Evolutionary conservation across 2,888 invertebrate genomes (phyloP).

Genomic region (Mesopsocus fuscifrons): DNA sequence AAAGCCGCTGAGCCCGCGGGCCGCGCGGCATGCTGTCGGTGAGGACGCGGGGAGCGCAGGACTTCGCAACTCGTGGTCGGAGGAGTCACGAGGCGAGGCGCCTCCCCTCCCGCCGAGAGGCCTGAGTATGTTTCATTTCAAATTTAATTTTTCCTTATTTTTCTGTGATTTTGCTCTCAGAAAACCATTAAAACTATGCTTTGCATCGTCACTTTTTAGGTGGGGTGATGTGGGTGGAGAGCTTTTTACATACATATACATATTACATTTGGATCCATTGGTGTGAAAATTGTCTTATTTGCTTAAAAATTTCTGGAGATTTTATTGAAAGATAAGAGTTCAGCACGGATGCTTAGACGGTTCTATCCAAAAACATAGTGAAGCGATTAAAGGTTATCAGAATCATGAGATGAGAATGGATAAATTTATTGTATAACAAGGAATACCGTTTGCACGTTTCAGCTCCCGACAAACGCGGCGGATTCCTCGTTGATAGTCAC

Average conservation of each 20-base stretch:
- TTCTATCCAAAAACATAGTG: too few species aligned
- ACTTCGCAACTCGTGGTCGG: conserved; percentile 36
- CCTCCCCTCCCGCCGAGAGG: conserved; percentile 67
- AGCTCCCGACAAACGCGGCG: conserved; percentile 36
- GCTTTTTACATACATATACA: too few species aligned
- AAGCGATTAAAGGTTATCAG: too few species aligned
- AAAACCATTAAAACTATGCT: conserved; percentile 1
- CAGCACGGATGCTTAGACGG: too few species aligned
- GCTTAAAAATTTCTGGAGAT: too few species aligned
- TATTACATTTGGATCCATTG: too few species aligned
- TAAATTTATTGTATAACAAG: conserved; percentile 1
- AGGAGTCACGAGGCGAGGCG: conserved; percentile 39
- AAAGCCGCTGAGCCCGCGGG: conserved; percentile 32
- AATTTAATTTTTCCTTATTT: neutral
- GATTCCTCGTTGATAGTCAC: conserved; percentile 25
- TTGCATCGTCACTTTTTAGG: conserved; percentile 9
- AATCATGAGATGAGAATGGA: too few species aligned
- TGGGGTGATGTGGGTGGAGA: too few species aligned
- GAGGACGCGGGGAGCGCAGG: conserved; percentile 20
- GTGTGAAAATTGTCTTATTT: too few species aligned
- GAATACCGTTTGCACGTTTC: conserved; percentile 15
- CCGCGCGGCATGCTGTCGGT: conserved; percentile 11
- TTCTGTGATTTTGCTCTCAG: too few species aligned
- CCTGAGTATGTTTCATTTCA: conserved; percentile 42
- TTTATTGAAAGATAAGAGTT: too few species aligned